A percentile compares a stretch with the other conserved stretches of the same genome.
Evolutionary conservation across 2,113 vertebrate genomes (phyloP).

Genomic region (Tyrannus savana): DNA sequence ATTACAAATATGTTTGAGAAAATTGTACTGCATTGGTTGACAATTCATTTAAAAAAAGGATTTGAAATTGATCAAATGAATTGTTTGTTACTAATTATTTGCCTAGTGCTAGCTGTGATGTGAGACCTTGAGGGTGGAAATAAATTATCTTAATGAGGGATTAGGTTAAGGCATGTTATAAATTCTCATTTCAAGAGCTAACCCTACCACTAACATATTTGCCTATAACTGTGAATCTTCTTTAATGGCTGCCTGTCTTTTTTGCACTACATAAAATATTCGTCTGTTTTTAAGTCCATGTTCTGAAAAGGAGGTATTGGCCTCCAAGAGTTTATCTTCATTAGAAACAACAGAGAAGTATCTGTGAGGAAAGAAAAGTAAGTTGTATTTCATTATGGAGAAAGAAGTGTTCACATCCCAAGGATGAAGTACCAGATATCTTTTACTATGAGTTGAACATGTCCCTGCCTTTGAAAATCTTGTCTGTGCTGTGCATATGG

Average conservation of each 20-base stretch:
- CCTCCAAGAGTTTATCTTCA: neutral
- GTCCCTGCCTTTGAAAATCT: neutral
- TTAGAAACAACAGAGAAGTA: neutral
- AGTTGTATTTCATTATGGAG: neutral
- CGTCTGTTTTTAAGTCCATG: neutral
- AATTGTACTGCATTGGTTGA: neutral
- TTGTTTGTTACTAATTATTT: conserved; percentile 70
- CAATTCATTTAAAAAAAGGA: conserved; percentile 49
- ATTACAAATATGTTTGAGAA: conserved; percentile 43
- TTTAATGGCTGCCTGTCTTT: conserved; percentile 48
- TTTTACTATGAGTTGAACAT: neutral
- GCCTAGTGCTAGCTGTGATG: conserved; percentile 61
- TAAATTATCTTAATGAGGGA: conserved; percentile 70
- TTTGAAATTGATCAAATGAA: conserved; percentile 47
- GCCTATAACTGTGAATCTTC: conserved; percentile 57
- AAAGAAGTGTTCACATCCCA: neutral
- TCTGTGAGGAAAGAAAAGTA: neutral
- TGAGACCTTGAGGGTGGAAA: conserved; percentile 63
- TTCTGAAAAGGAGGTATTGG: neutral
- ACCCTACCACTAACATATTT: conserved; percentile 49
- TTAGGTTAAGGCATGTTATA: conserved; percentile 57
- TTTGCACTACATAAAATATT: neutral
- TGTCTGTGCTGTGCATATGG: neutral
- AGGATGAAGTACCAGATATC: neutral
- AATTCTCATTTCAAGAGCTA: conserved; percentile 62